These are phyloP conservation scores for Eidolon helvum DNA, from an alignment of 2,113 vertebrate genomes.

Conservation along the genomic window DNA sequence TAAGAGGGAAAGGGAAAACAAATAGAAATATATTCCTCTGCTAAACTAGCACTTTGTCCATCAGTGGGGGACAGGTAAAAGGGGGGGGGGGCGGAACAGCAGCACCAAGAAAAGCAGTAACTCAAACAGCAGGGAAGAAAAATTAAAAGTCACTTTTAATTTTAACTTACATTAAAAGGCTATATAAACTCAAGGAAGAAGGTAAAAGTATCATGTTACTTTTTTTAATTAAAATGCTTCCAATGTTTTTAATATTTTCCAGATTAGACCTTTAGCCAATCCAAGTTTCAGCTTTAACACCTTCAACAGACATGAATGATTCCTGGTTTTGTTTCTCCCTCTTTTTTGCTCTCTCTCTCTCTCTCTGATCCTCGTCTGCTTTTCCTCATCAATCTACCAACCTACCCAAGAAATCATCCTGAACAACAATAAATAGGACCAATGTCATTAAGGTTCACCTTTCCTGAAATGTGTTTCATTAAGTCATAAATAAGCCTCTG, in stretches of 20 bases:
- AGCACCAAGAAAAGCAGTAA: not conserved
- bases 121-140: not conserved
- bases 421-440: not conserved
- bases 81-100: fast-evolving
- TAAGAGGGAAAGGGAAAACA: not conserved
- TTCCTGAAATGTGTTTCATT: not conserved
- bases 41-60: not conserved
- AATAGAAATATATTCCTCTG: not conserved
- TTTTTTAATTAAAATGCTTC: constrained; percentile 50
- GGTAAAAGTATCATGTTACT: not conserved
- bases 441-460: not conserved
- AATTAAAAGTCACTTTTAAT: not conserved
- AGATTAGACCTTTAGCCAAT: constrained; percentile 6
- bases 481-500: not conserved
- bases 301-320: not conserved
- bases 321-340: not conserved
- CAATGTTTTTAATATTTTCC: constrained; percentile 38
- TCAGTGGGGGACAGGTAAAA: too few relatives aligned
- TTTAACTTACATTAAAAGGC: not conserved
- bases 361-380: not conserved
- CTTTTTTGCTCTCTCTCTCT: not conserved
- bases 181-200: not conserved
- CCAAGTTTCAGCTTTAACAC: not conserved
- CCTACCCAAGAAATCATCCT: not conserved
- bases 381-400: not conserved